phyloP scores from a whole-genome alignment of 2,113 vertebrate species.

The Hystrix brachyura region DNA sequence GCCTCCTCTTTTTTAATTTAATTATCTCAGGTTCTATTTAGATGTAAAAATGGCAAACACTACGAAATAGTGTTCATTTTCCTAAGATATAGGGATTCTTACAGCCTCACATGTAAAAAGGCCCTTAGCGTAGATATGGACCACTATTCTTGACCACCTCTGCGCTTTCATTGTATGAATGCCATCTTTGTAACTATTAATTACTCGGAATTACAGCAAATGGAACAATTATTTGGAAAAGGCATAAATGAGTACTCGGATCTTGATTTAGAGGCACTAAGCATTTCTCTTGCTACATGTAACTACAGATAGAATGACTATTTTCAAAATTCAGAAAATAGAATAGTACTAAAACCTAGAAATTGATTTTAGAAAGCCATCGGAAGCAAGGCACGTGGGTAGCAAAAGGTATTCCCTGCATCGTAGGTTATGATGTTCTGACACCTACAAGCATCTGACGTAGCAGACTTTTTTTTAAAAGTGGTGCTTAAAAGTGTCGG shows the following conservation, averaged over 20 bases:
- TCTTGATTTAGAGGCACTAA: conserved; percentile 11
- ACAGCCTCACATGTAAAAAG: neutral
- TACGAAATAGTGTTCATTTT: neutral
- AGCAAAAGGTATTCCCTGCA: conserved; percentile 82
- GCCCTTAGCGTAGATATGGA: neutral
- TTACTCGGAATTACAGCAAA: conserved; percentile 58
- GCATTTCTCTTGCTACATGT: conserved; percentile 9
- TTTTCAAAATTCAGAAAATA: conserved; percentile 69
- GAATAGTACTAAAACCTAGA: conserved; percentile 79
- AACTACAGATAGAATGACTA: neutral
- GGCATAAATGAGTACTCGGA: conserved; percentile 5
- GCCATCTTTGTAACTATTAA: conserved; percentile 50
- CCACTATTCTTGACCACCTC: neutral
- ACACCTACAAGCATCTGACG: conserved; percentile 89
- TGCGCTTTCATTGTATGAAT: neutral
- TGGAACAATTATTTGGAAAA: conserved; percentile 68
- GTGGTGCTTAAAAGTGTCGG: conserved; percentile 91
- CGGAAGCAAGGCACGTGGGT: conserved; percentile 63
- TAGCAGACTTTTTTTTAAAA: conserved; percentile 89
- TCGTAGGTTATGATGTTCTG: conserved; percentile 88
- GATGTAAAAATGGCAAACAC: neutral
- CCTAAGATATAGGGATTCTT: neutral
- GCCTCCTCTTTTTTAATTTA: conserved; percentile 42
- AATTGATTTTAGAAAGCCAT: conserved; percentile 84
- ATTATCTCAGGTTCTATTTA: conserved; percentile 41